Percentiles rank a stretch among this genome's conserved stretches.
Conservation (phyloP, 1,140 invertebrate species). For the Myzus persicae region DNA sequence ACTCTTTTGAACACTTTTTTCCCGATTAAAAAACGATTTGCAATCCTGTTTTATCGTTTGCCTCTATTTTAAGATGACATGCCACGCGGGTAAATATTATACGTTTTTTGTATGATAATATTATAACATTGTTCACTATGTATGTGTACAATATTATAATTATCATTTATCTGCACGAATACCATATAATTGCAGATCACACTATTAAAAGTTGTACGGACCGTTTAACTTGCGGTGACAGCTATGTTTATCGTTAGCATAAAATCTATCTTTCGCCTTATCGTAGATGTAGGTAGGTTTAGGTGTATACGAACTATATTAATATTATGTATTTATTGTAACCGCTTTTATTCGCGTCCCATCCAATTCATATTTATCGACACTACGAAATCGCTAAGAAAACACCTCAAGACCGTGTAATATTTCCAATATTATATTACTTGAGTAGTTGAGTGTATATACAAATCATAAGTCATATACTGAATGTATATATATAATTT, state of each 20-base stretch:
- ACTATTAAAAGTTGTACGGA: background rate
- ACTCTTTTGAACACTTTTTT: background rate
- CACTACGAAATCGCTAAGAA: background rate
- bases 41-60: background rate
- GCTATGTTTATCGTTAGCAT: background rate
- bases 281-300: too few species aligned
- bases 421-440: constrained; percentile 26
- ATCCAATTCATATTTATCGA: background rate
- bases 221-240: background rate
- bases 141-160: background rate
- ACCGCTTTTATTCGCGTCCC: background rate
- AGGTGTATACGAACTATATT: background rate
- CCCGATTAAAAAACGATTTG: background rate
- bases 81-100: background rate
- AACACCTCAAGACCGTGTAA: background rate
- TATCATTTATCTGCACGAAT: background rate
- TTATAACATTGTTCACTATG: background rate
- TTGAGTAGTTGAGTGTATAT: background rate
- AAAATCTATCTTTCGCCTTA: background rate
- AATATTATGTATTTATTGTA: background rate
- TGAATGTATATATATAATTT: background rate
- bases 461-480: background rate
- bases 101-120: background rate
- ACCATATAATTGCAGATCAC: background rate
- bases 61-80: background rate